Evolutionary conservation across 1,140 invertebrate genomes (phyloP).

Genomic region (Zophobas atratus): DNA sequence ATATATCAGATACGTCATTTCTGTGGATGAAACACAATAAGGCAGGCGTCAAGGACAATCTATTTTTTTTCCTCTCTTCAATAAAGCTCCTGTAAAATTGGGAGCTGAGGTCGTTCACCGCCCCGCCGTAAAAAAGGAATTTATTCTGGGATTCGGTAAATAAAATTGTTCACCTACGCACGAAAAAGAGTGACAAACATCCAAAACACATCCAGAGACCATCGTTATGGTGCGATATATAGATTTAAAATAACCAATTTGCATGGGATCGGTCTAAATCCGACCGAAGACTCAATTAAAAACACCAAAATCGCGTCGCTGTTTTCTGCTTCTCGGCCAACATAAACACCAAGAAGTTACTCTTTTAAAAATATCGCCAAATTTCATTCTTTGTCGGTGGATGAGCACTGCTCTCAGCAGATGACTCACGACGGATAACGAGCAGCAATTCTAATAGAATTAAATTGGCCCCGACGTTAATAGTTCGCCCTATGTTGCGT

Average conservation of each 20-base stretch:
- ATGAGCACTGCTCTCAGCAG: too few relatives aligned
- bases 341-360: slow-evolving; percentile 2
- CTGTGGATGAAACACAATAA: slow-evolving; percentile 29
- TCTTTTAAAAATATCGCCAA: slow-evolving; percentile 15
- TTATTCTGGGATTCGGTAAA: slow-evolving; percentile 27
- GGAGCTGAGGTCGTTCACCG: slow-evolving; percentile 41
- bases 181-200: slow-evolving; percentile 28
- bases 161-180: slow-evolving; percentile 40
- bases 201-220: slow-evolving; percentile 14
- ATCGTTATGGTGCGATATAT: slow-evolving; percentile 7
- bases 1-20: slow-evolving; percentile 41
- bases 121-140: slow-evolving; percentile 14
- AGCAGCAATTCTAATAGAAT: not conserved
- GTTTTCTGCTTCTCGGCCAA: slow-evolving; percentile 20
- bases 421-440: not conserved
- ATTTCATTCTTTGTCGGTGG: not conserved
- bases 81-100: slow-evolving; percentile 24
- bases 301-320: slow-evolving; percentile 18
- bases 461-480: slow-evolving; percentile 19
- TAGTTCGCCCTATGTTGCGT: slow-evolving; percentile 12
- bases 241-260: slow-evolving; percentile 9
- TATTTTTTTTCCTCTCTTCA: not conserved
- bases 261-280: slow-evolving; percentile 14
- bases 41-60: slow-evolving; percentile 5
- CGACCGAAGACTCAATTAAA: slow-evolving; percentile 21